Evolutionary conservation across 2,797 vertebrate genomes (phyloP).

Genomic region (Rhinophrynus dorsalis): DNA sequence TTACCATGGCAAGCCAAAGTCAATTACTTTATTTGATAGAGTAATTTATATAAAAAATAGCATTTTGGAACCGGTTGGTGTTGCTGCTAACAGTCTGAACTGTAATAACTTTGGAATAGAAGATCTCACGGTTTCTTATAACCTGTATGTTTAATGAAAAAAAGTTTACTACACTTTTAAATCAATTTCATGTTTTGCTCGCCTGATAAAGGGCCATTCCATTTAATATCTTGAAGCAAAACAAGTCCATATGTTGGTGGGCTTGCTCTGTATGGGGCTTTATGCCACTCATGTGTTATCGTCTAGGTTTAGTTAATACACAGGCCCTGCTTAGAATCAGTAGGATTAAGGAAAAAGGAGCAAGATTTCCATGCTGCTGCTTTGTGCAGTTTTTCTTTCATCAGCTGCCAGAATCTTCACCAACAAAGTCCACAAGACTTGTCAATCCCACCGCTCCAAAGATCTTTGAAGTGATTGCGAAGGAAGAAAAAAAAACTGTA

Average conservation of each 20-base stretch:
- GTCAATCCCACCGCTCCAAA: constrained; percentile 21
- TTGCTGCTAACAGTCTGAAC: too few species aligned
- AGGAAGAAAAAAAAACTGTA: too few species aligned
- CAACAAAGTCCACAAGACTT: constrained; percentile 10
- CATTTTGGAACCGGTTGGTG: too few species aligned
- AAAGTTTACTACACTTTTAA: too few species aligned
- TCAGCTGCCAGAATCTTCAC: constrained; percentile 5
- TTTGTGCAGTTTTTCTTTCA: constrained; percentile 29
- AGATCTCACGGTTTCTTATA: too few species aligned
- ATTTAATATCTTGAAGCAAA: background rate
- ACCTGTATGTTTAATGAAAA: too few species aligned
- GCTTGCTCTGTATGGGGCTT: background rate
- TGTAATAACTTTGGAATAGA: too few species aligned
- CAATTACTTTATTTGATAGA: too few species aligned
- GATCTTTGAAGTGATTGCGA: constrained; percentile 45
- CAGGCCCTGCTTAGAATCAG: constrained; percentile 13
- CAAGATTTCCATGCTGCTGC: constrained; percentile 7
- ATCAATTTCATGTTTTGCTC: background rate
- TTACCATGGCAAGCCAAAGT: too few species aligned
- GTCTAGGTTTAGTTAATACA: background rate
- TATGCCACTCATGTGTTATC: background rate
- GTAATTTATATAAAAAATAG: too few species aligned
- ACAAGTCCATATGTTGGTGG: background rate
- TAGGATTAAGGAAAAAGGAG: constrained; percentile 23
- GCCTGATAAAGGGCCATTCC: background rate